These are phyloP conservation scores for Botia almorhae DNA, from an alignment of 2,797 vertebrate species.

Conservation along the genomic window DNA sequence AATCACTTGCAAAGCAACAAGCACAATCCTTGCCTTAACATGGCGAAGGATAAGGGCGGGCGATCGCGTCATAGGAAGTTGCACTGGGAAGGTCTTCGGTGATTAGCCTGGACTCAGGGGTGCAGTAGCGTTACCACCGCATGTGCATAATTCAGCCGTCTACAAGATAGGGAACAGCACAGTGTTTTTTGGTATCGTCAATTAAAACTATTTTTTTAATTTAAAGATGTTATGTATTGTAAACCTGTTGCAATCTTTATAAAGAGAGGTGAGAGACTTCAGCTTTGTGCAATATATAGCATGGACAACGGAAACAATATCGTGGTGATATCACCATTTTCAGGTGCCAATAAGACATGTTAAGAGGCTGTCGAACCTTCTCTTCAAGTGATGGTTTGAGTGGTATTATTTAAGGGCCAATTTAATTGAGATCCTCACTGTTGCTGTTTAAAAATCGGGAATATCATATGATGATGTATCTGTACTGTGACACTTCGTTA, in stretches of 20 bases:
- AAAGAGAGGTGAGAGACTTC: slow-evolving; percentile 61
- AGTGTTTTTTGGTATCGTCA: slow-evolving; percentile 81
- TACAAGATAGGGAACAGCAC: slow-evolving; percentile 76
- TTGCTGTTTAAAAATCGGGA: slow-evolving; percentile 35
- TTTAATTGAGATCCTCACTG: slow-evolving; percentile 40
- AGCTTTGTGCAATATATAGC: slow-evolving; percentile 79
- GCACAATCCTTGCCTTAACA: slow-evolving; percentile 94
- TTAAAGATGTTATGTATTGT: slow-evolving; percentile 75
- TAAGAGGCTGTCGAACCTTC: slow-evolving; percentile 12
- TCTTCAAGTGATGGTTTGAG: slow-evolving; percentile 20
- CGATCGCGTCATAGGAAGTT: slow-evolving; percentile 89
- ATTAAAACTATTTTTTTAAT: slow-evolving; percentile 93
- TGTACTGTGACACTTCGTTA: slow-evolving; percentile 46
- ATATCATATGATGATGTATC: slow-evolving; percentile 43
- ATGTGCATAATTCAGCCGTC: slow-evolving; percentile 75
- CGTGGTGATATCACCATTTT: slow-evolving; percentile 62
- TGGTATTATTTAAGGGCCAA: slow-evolving; percentile 27
- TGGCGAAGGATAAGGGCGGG: slow-evolving; percentile 89
- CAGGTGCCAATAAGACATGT: slow-evolving; percentile 70
- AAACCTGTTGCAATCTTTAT: slow-evolving; percentile 74
- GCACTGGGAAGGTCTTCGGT: slow-evolving; percentile 80
- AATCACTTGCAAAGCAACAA: slow-evolving; percentile 98
- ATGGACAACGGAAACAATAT: slow-evolving; percentile 74
- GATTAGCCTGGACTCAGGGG: slow-evolving; percentile 54
- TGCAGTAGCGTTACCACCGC: slow-evolving; percentile 53